Evolutionary conservation across 2,797 vertebrate genomes (phyloP).

Genomic region (Aplochiton taeniatus): DNA sequence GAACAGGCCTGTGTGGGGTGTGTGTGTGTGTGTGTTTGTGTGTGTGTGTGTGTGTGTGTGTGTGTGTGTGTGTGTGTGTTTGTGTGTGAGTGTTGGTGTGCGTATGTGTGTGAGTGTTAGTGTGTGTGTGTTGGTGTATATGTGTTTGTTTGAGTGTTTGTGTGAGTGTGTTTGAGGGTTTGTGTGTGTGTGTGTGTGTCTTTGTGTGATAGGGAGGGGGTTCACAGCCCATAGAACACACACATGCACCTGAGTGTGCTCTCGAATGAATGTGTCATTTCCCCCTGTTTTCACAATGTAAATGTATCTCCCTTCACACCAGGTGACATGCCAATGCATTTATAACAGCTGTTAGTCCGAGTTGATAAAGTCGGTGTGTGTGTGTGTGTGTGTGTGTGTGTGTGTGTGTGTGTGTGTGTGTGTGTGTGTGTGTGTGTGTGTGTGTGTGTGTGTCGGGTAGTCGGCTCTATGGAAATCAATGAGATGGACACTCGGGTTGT

Average conservation of each 20-base stretch:
- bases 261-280: constrained; percentile 48
- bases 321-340: constrained; percentile 53
- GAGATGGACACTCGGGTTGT: constrained; percentile 30
- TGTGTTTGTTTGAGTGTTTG: constrained; percentile 12
- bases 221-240: too few relatives aligned
- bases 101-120: constrained; percentile 31
- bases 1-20: constrained; percentile 37
- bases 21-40: constrained; percentile 22
- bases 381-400: background rate
- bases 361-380: constrained; percentile 33
- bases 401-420: constrained; percentile 14
- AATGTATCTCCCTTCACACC: constrained; percentile 58
- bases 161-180: constrained; percentile 8
- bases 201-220: background rate
- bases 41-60: constrained; percentile 29
- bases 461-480: constrained; percentile 64
- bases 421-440: constrained; percentile 20
- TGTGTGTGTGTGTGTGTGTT: constrained; percentile 30
- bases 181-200: background rate
- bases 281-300: constrained; percentile 52
- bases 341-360: constrained; percentile 23
- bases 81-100: constrained; percentile 33
- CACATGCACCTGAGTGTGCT: constrained; percentile 29
- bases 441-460: constrained; percentile 17
- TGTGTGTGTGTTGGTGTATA: constrained; percentile 29